These are phyloP conservation scores for Tiliacea aurago DNA, from an alignment of 2,888 invertebrate genomes.

Conservation along the genomic window DNA sequence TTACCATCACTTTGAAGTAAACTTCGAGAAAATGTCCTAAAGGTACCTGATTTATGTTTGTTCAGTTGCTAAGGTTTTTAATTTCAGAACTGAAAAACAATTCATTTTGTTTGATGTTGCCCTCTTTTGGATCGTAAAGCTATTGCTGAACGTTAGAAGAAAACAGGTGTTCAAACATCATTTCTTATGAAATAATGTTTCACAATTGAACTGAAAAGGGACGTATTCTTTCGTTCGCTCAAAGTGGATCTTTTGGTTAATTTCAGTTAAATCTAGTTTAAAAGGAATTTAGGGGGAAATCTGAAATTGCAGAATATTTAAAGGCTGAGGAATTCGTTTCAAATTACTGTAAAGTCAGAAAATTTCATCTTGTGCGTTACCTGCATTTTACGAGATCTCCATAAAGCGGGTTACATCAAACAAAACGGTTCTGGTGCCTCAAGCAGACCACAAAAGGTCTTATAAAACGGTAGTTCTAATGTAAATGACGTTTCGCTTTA, in stretches of 20 bases:
- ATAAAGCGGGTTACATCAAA: constrained; percentile 39
- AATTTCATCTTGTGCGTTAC: constrained; percentile 24
- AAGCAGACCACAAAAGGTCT: constrained; percentile 61
- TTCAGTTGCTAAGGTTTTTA: constrained; percentile 72
- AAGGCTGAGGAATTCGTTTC: neutral
- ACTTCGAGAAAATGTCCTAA: constrained; percentile 43
- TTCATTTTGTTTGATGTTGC: constrained; percentile 76
- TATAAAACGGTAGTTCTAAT: constrained; percentile 67
- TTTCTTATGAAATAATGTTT: constrained; percentile 64
- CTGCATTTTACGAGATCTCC: constrained; percentile 15
- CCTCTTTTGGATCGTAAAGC: constrained; percentile 70
- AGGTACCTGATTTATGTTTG: constrained; percentile 62
- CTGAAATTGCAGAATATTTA: neutral
- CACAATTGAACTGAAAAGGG: constrained; percentile 58
- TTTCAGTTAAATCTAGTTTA: constrained; percentile 3
- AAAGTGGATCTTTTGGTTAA: constrained; percentile 19
- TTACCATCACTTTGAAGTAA: constrained; percentile 7
- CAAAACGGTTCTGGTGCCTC: constrained; percentile 49
- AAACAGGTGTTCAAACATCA: constrained; percentile 77
- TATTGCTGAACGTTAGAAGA: constrained; percentile 75
- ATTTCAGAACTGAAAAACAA: constrained; percentile 73
- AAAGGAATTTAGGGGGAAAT: neutral
- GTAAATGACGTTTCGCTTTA: constrained; percentile 67
- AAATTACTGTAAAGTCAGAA: constrained; percentile 2
- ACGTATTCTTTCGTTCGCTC: constrained; percentile 7